Base-by-base conservation (phyloP, 2,797 vertebrate species). In the Phoxinus dragarum region DNA sequence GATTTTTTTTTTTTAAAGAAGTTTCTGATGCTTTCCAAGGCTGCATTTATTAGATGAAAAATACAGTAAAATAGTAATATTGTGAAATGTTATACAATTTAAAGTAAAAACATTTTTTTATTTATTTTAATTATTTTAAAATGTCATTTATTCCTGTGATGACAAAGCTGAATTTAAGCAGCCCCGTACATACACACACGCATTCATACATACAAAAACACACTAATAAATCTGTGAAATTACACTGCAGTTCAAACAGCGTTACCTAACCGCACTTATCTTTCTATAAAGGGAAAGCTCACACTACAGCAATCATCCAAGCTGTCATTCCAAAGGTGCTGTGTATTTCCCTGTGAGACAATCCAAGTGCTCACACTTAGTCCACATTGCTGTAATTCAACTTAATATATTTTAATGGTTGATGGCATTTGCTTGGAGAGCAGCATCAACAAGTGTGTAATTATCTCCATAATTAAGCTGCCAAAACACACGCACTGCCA, bases 381-480 rank as follows among this genome's bases (percentile, higher is more conserved):
- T 94, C 94, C 94, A 94, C 91, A 84, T 93, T 86, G 91, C 95
- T 95, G 95, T 96, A 95, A 96, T 95, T 96, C 95, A 95, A 94
- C 95, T 95, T 96, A 96, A 97, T 97, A 93, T 94, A 96, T 93
- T 96, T 96, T 95, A 96, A 96, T 96, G 95, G 97, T 96, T 97
- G 96, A 97, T 96, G 96, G 96, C 96, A 96, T 97, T 98, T 97
- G 96, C 96, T 97, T 93, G 94, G 68, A 95, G 97, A 97, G 96
- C 96, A 96, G 95, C 95, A 96, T 96, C 97, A 98, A 98, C 97
- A 97, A 97, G 97, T 97, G 96, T 95, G 96, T 97, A 96, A 99
- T 98, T 97, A 98, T 95, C 96, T 94, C 94, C 95, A 94, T 98
- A 98, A 98, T 98, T 98, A 98, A 97, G 96, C 96, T 95, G 96